Evolutionary conservation across 2,888 invertebrate genomes (phyloP).

Genomic region (Cabera pusaria): DNA sequence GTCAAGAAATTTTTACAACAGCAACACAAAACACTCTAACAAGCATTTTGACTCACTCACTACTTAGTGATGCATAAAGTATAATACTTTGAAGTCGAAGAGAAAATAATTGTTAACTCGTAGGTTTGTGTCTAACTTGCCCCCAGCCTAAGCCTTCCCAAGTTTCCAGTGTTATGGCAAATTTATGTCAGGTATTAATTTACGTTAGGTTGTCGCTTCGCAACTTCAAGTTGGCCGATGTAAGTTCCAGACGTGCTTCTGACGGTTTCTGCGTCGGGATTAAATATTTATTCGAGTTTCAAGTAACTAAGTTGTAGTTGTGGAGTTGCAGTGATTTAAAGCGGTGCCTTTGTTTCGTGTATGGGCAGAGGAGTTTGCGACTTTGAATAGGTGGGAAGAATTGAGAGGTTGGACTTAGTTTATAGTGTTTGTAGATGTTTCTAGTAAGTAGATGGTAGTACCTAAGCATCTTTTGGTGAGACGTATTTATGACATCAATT

Average conservation of each 20-base stretch:
- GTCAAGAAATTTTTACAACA: too few species aligned
- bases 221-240: constrained; percentile 46
- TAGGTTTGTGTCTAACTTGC: constrained; percentile 38
- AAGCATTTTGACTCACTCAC: too few species aligned
- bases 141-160: constrained; percentile 58
- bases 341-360: constrained; percentile 23
- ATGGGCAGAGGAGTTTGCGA: constrained; percentile 7
- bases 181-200: constrained; percentile 83
- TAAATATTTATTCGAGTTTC: constrained; percentile 72
- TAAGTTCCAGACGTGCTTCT: constrained; percentile 50
- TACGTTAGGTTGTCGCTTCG: constrained; percentile 70
- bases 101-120: too few species aligned
- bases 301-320: constrained; percentile 38
- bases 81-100: too few species aligned
- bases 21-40: too few species aligned
- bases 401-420: not conserved
- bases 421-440: too few species aligned
- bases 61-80: too few species aligned
- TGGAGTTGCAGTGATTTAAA: constrained; percentile 23
- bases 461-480: too few species aligned
- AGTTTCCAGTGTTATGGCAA: constrained; percentile 76
- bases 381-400: too few species aligned
- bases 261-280: constrained; percentile 66
- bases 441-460: too few species aligned
- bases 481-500: too few species aligned